phyloP scores from a whole-genome alignment of 2,888 invertebrate genomes.

The Phlogophora meticulosa region DNA sequence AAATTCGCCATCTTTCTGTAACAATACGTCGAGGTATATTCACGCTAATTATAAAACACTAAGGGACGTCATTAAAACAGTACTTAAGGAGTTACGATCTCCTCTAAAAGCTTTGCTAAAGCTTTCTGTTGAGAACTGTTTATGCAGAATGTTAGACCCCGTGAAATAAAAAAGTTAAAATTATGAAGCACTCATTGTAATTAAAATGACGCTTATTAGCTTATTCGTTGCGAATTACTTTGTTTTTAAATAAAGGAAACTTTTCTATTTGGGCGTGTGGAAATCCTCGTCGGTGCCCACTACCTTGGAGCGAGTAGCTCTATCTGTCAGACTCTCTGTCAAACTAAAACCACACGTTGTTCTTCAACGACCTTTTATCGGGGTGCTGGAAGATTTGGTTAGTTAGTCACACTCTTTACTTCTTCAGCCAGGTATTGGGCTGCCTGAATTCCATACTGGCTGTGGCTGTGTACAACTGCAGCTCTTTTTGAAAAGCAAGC shows the following conservation, averaged over 20 bases:
- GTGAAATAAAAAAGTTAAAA: conserved; percentile 67
- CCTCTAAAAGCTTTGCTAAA: conserved; percentile 74
- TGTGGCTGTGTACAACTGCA: too few relatives aligned
- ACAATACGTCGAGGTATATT: conserved; percentile 67
- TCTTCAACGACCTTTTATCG: too few relatives aligned
- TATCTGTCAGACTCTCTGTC: too few relatives aligned
- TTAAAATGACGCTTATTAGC: conserved; percentile 66
- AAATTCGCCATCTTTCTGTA: conserved; percentile 40
- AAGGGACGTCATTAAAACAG: conserved; percentile 78
- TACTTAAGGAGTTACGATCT: conserved; percentile 80
- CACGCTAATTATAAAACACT: conserved; percentile 79
- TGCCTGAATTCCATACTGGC: too few relatives aligned
- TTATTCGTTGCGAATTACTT: conserved; percentile 50
- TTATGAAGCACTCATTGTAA: conserved; percentile 66
- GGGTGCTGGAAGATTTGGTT: too few relatives aligned
- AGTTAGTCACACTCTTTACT: too few relatives aligned
- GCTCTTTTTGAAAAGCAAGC: too few relatives aligned
- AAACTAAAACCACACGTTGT: too few relatives aligned
- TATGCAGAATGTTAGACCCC: conserved; percentile 66
- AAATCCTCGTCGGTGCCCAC: too few relatives aligned
- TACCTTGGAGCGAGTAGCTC: too few relatives aligned
- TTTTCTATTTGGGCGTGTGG: neutral
- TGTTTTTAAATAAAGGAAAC: conserved; percentile 29
- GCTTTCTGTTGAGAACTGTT: conserved; percentile 67
- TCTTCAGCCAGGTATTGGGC: too few relatives aligned